Evolutionary conservation across 2,113 vertebrate genomes (phyloP).

Genomic region (Mugil cephalus): DNA sequence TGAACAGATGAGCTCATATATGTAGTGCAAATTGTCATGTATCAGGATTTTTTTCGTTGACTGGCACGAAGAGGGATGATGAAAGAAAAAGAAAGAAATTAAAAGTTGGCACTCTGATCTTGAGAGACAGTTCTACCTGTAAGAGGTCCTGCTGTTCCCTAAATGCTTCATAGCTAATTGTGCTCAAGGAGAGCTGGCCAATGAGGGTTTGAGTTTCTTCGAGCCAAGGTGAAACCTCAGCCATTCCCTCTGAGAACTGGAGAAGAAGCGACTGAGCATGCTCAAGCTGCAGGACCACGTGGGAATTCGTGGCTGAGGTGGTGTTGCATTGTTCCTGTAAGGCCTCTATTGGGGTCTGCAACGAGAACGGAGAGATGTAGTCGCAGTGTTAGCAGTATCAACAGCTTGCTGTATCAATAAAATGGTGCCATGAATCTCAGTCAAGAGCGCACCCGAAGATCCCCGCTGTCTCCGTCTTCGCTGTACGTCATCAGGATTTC

Average conservation of each 20-base stretch:
- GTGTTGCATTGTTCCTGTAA: constrained; percentile 84
- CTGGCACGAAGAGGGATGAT: constrained; percentile 25
- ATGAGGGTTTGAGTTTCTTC: constrained; percentile 82
- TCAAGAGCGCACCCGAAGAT: constrained; percentile 78
- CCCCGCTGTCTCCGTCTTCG: constrained; percentile 74
- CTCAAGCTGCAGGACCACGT: constrained; percentile 85
- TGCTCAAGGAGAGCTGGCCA: constrained; percentile 78
- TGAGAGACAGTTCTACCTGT: constrained; percentile 83
- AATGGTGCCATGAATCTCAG: not conserved
- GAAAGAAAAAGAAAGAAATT: constrained; percentile 11
- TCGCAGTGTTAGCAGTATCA: not conserved
- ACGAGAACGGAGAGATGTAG: not conserved
- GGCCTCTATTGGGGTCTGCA: constrained; percentile 74
- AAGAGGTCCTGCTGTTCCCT: constrained; percentile 90
- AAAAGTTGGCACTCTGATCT: constrained; percentile 38
- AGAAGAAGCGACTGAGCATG: constrained; percentile 87
- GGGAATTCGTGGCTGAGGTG: constrained; percentile 80
- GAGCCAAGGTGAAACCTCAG: constrained; percentile 90
- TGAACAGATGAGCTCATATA: constrained; percentile 42
- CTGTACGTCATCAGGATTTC: constrained; percentile 81
- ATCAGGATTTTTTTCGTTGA: constrained; percentile 65
- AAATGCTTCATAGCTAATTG: constrained; percentile 85
- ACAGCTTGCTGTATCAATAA: not conserved
- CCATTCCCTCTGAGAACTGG: constrained; percentile 85
- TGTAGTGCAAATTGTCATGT: constrained; percentile 2